These are phyloP conservation scores for Cyanoramphus novaezelandiae DNA, from an alignment of 2,113 vertebrate species.

Conservation along the genomic window DNA sequence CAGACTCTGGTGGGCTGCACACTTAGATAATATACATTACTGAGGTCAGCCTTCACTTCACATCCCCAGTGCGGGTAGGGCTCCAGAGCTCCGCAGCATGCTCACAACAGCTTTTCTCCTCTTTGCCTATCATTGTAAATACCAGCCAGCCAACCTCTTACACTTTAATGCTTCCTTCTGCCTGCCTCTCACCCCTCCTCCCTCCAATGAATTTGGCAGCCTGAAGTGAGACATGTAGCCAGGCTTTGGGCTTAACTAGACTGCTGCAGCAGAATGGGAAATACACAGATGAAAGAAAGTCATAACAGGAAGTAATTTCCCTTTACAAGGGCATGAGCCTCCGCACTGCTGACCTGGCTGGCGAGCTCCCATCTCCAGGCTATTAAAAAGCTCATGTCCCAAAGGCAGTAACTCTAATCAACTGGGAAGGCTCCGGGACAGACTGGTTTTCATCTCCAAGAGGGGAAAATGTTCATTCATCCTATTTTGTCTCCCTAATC, in stretches of 20 bases:
- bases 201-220: background rate
- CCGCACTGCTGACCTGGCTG: constrained; percentile 2
- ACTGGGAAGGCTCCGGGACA: constrained; percentile 31
- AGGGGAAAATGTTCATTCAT: background rate
- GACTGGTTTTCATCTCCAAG: background rate
- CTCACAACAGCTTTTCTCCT: background rate
- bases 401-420: background rate
- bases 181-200: background rate
- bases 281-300: constrained; percentile 31
- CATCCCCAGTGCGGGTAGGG: background rate
- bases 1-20: background rate
- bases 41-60: background rate
- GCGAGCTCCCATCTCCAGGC: constrained; percentile 15
- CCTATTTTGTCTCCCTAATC: background rate
- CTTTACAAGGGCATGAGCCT: constrained; percentile 9
- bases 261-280: constrained; percentile 34
- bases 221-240: background rate
- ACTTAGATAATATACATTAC: accelerated
- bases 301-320: constrained; percentile 45
- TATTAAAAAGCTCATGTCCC: constrained; percentile 14
- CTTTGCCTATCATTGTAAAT: background rate
- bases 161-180: background rate
- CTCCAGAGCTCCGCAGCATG: background rate
- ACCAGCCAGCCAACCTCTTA: background rate
- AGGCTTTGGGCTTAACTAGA: background rate